These are phyloP conservation scores for Archocentrus centrarchus DNA, from an alignment of 2,113 vertebrate genomes.

Conservation along the genomic window DNA sequence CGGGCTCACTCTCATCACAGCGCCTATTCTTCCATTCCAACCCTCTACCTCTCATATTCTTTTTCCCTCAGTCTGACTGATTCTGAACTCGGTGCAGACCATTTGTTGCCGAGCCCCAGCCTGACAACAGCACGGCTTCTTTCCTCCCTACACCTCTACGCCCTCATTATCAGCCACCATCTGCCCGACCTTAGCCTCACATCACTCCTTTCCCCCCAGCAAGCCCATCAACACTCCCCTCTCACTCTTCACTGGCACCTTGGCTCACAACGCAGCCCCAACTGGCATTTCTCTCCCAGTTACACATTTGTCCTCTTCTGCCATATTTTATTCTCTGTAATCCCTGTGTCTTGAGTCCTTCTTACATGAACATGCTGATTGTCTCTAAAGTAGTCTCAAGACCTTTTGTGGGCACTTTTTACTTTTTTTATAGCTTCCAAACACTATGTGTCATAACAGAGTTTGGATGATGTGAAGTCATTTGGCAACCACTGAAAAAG, in stretches of 20 bases:
- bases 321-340: conserved; percentile 48
- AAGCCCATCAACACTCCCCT: conserved; percentile 53
- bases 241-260: conserved; percentile 50
- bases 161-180: conserved; percentile 76
- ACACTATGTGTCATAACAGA: background rate
- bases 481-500: background rate
- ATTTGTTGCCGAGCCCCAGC: conserved; percentile 27
- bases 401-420: conserved; percentile 16
- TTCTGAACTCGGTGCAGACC: conserved; percentile 24
- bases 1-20: conserved; percentile 35
- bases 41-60: conserved; percentile 14
- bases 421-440: background rate
- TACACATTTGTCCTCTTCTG: conserved; percentile 53
- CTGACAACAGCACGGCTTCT: conserved; percentile 41
- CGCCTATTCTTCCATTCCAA: background rate
- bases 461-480: background rate
- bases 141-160: conserved; percentile 40
- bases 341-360: conserved; percentile 48
- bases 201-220: conserved; percentile 51
- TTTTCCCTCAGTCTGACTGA: conserved; percentile 16
- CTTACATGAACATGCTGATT: conserved; percentile 46
- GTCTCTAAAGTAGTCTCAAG: conserved; percentile 10
- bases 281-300: conserved; percentile 51
- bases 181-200: conserved; percentile 66
- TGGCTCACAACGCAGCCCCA: conserved; percentile 48